Evolutionary conservation across 2,113 vertebrate genomes (phyloP).

Genomic region (Phyllostomus hastatus): DNA sequence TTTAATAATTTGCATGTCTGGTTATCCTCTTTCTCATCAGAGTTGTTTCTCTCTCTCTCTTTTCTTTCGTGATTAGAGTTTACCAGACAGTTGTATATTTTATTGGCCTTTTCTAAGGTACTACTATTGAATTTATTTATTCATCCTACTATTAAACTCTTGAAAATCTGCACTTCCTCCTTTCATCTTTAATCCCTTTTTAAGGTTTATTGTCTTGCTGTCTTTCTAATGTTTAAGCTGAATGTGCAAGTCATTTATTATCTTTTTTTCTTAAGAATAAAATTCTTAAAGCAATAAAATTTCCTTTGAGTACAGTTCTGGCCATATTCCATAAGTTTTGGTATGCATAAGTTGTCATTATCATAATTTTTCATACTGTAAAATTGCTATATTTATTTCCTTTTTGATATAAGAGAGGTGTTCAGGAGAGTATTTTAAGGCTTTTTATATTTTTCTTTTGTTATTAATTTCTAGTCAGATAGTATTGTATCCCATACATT

Average conservation of each 20-base stretch:
- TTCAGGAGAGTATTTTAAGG: conserved; percentile 22
- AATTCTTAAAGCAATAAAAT: neutral
- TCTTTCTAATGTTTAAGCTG: conserved; percentile 35
- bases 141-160: neutral
- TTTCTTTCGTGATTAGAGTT: neutral
- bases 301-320: conserved; percentile 17
- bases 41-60: neutral
- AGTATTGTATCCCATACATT: neutral
- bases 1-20: neutral
- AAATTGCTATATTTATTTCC: conserved; percentile 58
- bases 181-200: conserved; percentile 1
- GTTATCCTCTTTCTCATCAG: neutral
- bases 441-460: neutral
- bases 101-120: conserved; percentile 8
- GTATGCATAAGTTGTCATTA: conserved; percentile 14
- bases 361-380: conserved; percentile 39
- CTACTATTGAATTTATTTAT: neutral
- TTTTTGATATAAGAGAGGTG: neutral
- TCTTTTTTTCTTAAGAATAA: conserved; percentile 30
- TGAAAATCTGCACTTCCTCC: conserved; percentile 8
- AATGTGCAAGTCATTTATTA: conserved; percentile 20
- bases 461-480: conserved; percentile 47
- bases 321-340: conserved; percentile 23
- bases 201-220: neutral
- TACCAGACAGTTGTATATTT: neutral